Percentiles rank a stretch among this genome's conserved stretches.
Evolutionary conservation across 2,888 invertebrate species (phyloP).

Genomic region (Aleiodes testaceus): DNA sequence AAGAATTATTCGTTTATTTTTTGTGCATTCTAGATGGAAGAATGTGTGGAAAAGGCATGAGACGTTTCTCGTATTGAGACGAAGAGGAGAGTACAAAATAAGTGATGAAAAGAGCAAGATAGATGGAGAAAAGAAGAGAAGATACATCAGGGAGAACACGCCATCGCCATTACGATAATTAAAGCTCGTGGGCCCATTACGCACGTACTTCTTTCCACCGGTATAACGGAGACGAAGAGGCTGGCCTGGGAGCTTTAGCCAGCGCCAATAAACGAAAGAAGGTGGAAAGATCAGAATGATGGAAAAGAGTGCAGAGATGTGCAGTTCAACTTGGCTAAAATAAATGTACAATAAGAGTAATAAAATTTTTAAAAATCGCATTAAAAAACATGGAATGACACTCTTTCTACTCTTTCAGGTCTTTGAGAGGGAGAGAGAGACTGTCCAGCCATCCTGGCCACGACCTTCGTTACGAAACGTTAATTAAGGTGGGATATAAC

Average conservation of each 20-base stretch:
- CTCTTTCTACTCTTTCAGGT: constrained; percentile 37
- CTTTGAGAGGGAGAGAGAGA: constrained; percentile 41
- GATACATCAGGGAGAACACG: constrained; percentile 45
- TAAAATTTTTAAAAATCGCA: constrained; percentile 24
- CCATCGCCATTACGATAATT: constrained; percentile 57
- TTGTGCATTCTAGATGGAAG: constrained; percentile 15
- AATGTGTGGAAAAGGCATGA: constrained; percentile 26
- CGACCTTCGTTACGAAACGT: constrained; percentile 69
- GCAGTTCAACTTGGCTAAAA: constrained; percentile 26
- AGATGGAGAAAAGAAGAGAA: constrained; percentile 24
- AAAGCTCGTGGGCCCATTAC: constrained; percentile 51
- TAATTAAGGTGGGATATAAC: constrained; percentile 64
- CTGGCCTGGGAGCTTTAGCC: not conserved
- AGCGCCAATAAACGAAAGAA: constrained; percentile 31
- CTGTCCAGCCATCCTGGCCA: constrained; percentile 50
- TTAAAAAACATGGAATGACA: constrained; percentile 42
- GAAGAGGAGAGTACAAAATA: constrained; percentile 7
- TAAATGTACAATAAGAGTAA: constrained; percentile 34
- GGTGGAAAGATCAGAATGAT: constrained; percentile 35
- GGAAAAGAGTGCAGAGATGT: constrained; percentile 35
- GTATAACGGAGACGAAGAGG: constrained; percentile 40
- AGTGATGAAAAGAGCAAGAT: constrained; percentile 2
- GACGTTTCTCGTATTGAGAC: constrained; percentile 17
- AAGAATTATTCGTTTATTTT: too few relatives aligned
- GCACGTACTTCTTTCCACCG: constrained; percentile 25